Evolutionary conservation across 2,113 vertebrate genomes (phyloP).

Genomic region (Gila orcuttii): DNA sequence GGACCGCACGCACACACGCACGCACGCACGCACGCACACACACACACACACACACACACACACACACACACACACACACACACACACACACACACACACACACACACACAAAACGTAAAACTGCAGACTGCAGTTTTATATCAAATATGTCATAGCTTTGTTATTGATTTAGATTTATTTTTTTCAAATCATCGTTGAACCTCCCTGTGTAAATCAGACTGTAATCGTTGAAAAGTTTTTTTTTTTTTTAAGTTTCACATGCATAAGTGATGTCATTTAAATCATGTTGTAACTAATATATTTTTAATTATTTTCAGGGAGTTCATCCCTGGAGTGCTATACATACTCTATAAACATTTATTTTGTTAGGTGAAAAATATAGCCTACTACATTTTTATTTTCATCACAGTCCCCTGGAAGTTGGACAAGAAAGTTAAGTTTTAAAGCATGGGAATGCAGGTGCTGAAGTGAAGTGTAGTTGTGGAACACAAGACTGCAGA

Average conservation of each 20-base stretch:
- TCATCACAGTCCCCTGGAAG: not conserved
- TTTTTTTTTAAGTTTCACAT: not conserved
- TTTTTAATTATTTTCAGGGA: not conserved
- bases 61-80: too few species aligned
- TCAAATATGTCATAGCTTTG: not conserved
- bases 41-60: not conserved
- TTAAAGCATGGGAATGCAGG: not conserved
- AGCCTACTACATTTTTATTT: not conserved
- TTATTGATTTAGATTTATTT: not conserved
- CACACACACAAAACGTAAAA: too few species aligned
- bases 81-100: too few species aligned
- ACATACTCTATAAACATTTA: constrained; percentile 1
- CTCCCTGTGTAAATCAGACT: not conserved
- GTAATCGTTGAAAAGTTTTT: not conserved
- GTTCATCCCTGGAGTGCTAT: not conserved
- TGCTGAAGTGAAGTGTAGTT: not conserved
- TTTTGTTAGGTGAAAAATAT: not conserved
- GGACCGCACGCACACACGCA: too few species aligned
- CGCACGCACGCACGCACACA: too few species aligned
- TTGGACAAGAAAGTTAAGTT: not conserved
- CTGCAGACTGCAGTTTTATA: not conserved
- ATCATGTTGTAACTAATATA: not conserved
- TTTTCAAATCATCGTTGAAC: too few species aligned
- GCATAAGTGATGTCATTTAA: not conserved
- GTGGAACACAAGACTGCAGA: not conserved